Conservation (phyloP, 2,888 invertebrate species). For the Brachyptera risi region DNA sequence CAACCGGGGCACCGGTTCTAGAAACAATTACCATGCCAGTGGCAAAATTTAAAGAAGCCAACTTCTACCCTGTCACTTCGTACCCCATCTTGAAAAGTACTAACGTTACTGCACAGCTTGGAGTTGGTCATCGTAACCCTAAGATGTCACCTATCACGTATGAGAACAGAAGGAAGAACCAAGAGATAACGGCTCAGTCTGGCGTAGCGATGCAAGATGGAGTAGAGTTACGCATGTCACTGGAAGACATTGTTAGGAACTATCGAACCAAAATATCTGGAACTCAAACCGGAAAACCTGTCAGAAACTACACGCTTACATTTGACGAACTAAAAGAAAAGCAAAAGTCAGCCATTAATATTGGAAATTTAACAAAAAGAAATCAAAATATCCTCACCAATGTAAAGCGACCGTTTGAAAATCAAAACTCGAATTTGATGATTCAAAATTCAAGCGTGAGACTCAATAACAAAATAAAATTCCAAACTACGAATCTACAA, state of each 20-base stretch:
- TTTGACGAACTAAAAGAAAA: conserved; percentile 3
- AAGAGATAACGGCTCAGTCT: background rate
- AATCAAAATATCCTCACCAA: background rate
- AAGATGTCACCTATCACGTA: background rate
- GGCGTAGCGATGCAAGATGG: background rate
- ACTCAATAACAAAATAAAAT: background rate
- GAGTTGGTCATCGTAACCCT: background rate
- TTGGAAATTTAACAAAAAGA: background rate
- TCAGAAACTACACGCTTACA: conserved; percentile 4
- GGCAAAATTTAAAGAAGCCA: conserved; percentile 1
- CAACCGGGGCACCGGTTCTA: background rate
- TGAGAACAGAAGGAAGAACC: background rate
- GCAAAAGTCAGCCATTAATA: background rate
- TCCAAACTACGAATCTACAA: background rate
- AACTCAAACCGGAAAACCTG: background rate
- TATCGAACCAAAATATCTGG: conserved; percentile 12
- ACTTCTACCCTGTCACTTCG: conserved; percentile 10
- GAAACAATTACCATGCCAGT: too few relatives aligned
- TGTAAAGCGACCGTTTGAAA: background rate
- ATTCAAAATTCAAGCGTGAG: background rate
- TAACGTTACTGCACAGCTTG: background rate
- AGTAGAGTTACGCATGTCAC: conserved; percentile 6
- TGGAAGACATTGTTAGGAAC: conserved; percentile 11
- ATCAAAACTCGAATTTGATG: background rate
- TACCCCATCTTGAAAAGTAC: conserved; percentile 6